These are phyloP conservation scores for Hippolais icterina DNA, from an alignment of 2,113 vertebrate genomes.

Conservation along the genomic window DNA sequence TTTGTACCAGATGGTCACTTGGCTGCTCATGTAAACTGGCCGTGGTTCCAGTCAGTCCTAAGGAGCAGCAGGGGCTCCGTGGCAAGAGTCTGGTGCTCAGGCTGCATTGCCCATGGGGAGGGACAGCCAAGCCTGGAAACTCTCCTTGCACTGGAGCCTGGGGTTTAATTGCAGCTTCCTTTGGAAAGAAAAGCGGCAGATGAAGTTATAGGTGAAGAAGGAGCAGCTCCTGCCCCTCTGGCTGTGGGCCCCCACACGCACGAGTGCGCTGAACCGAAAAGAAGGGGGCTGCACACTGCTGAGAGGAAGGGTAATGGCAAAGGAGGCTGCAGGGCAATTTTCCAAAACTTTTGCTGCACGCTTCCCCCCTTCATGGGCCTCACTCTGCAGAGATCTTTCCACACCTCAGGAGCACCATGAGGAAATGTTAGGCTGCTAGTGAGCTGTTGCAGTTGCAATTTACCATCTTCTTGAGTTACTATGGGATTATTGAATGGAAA, in stretches of 20 bases:
- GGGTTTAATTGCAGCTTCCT: neutral
- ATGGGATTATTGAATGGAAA: constrained; percentile 18
- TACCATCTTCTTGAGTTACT: constrained; percentile 30
- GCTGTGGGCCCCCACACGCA: neutral
- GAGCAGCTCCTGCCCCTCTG: neutral
- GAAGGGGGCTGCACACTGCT: neutral
- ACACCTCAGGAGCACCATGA: constrained; percentile 36
- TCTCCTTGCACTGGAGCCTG: neutral
- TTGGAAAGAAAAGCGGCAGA: neutral
- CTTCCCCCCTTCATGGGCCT: constrained; percentile 40
- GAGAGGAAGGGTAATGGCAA: neutral
- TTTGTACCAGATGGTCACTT: constrained; percentile 17
- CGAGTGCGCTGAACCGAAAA: neutral
- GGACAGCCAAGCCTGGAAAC: neutral
- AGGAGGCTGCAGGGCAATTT: constrained; percentile 3
- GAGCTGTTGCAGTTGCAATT: constrained; percentile 52
- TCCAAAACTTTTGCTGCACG: neutral
- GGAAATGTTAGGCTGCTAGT: constrained; percentile 28
- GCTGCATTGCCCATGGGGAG: neutral
- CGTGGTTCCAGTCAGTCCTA: neutral
- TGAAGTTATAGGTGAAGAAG: neutral
- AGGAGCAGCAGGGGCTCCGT: neutral
- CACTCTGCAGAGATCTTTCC: constrained; percentile 40
- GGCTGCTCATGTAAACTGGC: neutral
- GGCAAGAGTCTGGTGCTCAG: neutral